Conservation (phyloP, 2,888 invertebrate species). For the Philonicus albiceps region DNA sequence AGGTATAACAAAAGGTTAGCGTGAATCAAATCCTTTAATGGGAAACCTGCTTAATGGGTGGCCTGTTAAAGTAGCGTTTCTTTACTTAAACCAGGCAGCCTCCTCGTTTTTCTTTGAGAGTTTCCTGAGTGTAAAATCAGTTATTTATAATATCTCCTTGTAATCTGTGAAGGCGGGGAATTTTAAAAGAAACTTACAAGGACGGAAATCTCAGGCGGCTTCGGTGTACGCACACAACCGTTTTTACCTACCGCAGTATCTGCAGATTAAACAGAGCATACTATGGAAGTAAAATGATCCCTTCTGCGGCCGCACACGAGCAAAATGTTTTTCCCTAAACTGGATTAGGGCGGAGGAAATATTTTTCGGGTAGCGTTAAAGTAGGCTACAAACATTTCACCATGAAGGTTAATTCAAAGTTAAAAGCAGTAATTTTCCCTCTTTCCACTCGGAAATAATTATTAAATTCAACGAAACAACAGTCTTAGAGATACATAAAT, state of each 20-base stretch:
- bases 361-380: not conserved
- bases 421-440: not conserved
- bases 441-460: not conserved
- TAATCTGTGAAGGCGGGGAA: not conserved
- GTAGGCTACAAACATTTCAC: not conserved
- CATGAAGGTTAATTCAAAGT: not conserved
- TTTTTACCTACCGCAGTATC: constrained; percentile 14
- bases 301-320: not conserved
- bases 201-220: not conserved
- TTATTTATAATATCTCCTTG: not conserved
- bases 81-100: not conserved
- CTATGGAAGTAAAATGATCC: constrained; percentile 19
- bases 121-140: not conserved
- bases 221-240: not conserved
- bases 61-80: not conserved
- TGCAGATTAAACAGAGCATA: not conserved
- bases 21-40: not conserved
- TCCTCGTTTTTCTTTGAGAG: not conserved
- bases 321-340: not conserved
- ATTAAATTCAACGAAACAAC: not conserved
- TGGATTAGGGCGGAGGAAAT: not conserved
- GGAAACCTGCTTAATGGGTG: not conserved
- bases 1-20: not conserved
- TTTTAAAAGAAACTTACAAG: not conserved
- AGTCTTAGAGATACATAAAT: not conserved